phyloP scores from a whole-genome alignment of 2,888 invertebrate genomes.

The Sarcophaga rosellei region DNA sequence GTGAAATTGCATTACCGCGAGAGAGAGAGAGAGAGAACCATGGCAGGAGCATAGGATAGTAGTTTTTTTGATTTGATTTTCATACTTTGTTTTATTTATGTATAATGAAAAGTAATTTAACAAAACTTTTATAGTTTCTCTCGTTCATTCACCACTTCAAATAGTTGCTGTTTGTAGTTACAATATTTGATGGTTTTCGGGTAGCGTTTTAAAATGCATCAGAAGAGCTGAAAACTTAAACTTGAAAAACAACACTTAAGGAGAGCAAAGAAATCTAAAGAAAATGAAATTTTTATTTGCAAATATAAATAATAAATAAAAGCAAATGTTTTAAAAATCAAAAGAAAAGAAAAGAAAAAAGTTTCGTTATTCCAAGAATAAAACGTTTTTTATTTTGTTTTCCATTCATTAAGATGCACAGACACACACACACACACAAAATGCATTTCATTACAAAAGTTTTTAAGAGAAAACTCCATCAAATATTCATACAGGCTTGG shows the following conservation, averaged over 20 bases:
- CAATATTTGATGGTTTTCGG: conserved; percentile 17
- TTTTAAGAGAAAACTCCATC: background rate
- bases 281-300: background rate
- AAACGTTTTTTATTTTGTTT: background rate
- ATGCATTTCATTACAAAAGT: background rate
- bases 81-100: conserved; percentile 54
- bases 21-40: conserved; percentile 1
- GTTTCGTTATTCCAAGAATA: background rate
- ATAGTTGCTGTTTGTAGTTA: background rate
- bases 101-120: conserved; percentile 62
- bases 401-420: no score
- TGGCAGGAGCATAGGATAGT: conserved; percentile 15
- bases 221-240: conserved; percentile 30
- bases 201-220: conserved; percentile 24
- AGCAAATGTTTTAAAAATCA: background rate
- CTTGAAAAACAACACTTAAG: conserved; percentile 32
- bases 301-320: background rate
- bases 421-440: no score
- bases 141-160: background rate
- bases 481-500: background rate
- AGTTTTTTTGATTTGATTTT: conserved; percentile 53
- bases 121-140: conserved; percentile 57
- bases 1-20: background rate
- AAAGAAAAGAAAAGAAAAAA: background rate
- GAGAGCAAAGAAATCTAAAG: background rate